Base-by-base conservation (phyloP, 1,140 invertebrate genomes). In the Lasioglossum albipes region DNA sequence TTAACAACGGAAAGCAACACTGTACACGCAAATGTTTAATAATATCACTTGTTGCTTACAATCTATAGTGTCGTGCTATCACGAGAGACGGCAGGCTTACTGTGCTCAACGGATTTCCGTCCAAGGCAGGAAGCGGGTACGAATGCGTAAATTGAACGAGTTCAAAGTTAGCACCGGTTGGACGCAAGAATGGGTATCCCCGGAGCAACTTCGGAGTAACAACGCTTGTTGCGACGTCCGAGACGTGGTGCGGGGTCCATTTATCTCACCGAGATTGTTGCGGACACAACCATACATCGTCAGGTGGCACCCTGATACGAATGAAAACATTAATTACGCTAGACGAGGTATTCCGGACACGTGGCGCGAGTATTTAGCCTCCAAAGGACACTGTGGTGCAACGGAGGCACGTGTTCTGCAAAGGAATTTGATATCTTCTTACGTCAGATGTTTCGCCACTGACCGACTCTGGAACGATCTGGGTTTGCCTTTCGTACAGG, bases 311-410 rank as follows among this genome's bases (percentile, higher is more conserved):
- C n/a, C 16, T 16, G n/a, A 42, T 5, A 7, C 31, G 31, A 27
- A 42, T 7, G 27, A n/a, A 27, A 12, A 52, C 20, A 27, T n/a
- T 41, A n/a, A 4, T 13, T 2, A 31, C 36, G 0, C 54, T 6
- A 54, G 68, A 69, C 54, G 59, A 18, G 84, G 84, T 13, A 85
- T 85, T 70, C 84, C 84, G 0, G 82, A 85, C 27, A 22, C 84
- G 27, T 85, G 84, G 84, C 57, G 41, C 7, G 84, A 85, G 59
- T 78, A 80, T 27, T 64, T 85, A 62, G 65, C 42, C 2, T n/a
- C 16, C 10, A 75, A 57, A 41, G 78, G 82, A 36, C 61, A 64
- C 7, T 81, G 74, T 12, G 61, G 20, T 64, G 49, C 12, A 1
- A 31, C 62, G 4, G 45, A 84, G 3, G 22, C 22, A 36, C 13